Base-by-base conservation (phyloP, 1,140 invertebrate genomes). In the Bemisia tabaci region DNA sequence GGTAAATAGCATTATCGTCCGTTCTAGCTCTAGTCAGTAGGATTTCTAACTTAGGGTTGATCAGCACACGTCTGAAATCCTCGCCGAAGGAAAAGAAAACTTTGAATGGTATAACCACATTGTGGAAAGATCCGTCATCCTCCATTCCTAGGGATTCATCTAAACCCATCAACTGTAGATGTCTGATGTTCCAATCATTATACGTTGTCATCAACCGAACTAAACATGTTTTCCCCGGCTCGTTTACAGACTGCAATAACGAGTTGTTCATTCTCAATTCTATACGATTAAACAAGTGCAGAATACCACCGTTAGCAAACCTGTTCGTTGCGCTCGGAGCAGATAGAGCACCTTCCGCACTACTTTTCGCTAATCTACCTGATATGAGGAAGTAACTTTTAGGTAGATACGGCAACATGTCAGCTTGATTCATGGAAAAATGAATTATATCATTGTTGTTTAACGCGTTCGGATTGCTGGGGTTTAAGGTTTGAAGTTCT, bases 11-110 rank as follows among this genome's bases (percentile, higher is more conserved):
- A 59, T 73, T 72, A 2, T 67, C 24, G 72, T 78, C 73, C 9
- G 66, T 72, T 39, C 71, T 75, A 12, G 73, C 60, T 67, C 76
- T 70, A 25, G 74, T 74, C 25, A 80, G 69, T 71, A 80, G 73
- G 22, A 80, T 65, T 71, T 80, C 77, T 71, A 79, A 77, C 71
- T 77, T 77, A n/a, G 70, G 71, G 69, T 79, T 9, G n/a, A 78
- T 62, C 22, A 80, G 69, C 59, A 81, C 75, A 72, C 75, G 75
- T 64, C 70, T 72, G 78, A 81, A 71, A 80, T 77, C 72, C 80
- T 77, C 62, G 75, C 75, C 72, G 80, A 79, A 21, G 77, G 76
- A 1, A 79, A 67, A 79, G 59, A 59, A 75, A 67, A 60, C 70
- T 74, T n/a, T n/a, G n/a, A n/a, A 22, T 5, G 78, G 77, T 59